A percentile compares a stretch with the other conserved stretches of the same genome.
Evolutionary conservation across 2,888 invertebrate species (phyloP).

Genomic region (Heliconius sara): DNA sequence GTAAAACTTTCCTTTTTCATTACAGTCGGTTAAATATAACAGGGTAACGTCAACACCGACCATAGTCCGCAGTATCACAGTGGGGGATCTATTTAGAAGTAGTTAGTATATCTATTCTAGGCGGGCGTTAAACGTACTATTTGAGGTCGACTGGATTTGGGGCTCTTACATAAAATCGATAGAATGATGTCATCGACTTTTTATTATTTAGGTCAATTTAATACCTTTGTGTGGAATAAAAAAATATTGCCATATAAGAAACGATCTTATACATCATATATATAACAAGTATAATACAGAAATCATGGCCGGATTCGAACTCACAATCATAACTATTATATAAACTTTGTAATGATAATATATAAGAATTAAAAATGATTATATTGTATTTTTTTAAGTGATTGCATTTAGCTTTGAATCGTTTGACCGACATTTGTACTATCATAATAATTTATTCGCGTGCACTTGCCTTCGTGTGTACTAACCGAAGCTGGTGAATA

Average conservation of each 20-base stretch:
- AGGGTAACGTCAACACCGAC: neutral
- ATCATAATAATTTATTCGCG: conserved; percentile 21
- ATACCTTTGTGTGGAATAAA: neutral
- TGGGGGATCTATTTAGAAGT: neutral
- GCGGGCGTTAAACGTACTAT: conserved; percentile 8
- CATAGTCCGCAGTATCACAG: neutral
- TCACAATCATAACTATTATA: too few relatives aligned
- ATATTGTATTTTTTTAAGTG: neutral
- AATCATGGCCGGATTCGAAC: too few relatives aligned
- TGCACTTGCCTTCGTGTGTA: neutral
- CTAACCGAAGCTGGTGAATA: neutral
- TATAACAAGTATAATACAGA: too few relatives aligned
- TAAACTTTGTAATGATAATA: too few relatives aligned
- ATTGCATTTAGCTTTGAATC: neutral
- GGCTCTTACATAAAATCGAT: conserved; percentile 8
- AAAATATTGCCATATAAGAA: too few relatives aligned
- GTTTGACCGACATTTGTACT: conserved; percentile 15
- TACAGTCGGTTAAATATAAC: conserved; percentile 15
- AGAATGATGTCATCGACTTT: conserved; percentile 15
- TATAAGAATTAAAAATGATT: too few relatives aligned
- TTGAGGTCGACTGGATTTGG: neutral
- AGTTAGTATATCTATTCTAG: neutral
- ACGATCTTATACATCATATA: too few relatives aligned
- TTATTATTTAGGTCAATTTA: neutral
- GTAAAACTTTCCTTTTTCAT: conserved; percentile 7